Evolutionary conservation across 2,113 vertebrate species (phyloP).

Genomic region (Sturnira hondurensis): DNA sequence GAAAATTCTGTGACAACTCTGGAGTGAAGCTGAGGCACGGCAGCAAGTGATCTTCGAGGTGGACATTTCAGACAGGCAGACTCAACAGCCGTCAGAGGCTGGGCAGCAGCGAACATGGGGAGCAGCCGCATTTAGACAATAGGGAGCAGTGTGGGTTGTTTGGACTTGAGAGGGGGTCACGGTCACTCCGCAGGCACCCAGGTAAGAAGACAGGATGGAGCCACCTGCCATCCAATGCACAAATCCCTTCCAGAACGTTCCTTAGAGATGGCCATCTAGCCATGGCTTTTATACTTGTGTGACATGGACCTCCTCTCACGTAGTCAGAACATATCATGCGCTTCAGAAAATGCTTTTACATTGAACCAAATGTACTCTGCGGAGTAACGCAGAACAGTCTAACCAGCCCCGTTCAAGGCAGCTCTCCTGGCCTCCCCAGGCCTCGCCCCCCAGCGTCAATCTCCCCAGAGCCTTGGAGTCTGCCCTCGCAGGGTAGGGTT

Average conservation of each 20-base stretch:
- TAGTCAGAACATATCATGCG: background rate
- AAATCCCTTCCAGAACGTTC: background rate
- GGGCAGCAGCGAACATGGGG: background rate
- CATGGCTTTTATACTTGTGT: background rate
- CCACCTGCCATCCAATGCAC: background rate
- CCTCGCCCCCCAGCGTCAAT: too few relatives aligned
- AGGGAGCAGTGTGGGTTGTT: background rate
- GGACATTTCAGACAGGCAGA: background rate
- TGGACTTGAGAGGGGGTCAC: background rate
- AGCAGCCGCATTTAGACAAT: background rate
- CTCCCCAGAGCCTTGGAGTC: too few relatives aligned
- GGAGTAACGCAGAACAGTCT: too few relatives aligned
- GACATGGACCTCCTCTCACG: background rate
- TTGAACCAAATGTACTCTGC: too few relatives aligned
- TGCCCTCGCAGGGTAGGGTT: too few relatives aligned
- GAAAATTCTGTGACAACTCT: background rate
- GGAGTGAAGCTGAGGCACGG: background rate
- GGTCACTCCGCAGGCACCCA: background rate
- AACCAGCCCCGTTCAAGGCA: too few relatives aligned
- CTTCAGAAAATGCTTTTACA: background rate
- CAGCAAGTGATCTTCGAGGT: background rate
- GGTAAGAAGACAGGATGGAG: background rate
- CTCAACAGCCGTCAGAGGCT: background rate
- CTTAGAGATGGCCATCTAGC: background rate
- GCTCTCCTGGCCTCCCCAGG: too few relatives aligned